A percentile compares a stretch with the other conserved stretches of the same genome.
These are phyloP conservation scores for Schmidtea mediterranea DNA, from an alignment of 1,140 invertebrate species.

Conservation along the genomic window DNA sequence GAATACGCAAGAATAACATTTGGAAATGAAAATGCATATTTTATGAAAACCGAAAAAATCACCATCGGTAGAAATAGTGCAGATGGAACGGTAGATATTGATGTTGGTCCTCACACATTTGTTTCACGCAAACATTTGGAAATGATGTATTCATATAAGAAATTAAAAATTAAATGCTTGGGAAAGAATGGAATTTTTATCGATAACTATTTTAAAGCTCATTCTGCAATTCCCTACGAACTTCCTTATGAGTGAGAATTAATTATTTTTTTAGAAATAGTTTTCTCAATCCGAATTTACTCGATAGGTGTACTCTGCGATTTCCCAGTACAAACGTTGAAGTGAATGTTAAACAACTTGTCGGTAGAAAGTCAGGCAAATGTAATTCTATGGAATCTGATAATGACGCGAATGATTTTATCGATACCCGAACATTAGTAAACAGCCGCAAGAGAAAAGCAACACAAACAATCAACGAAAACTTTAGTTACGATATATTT, in stretches of 20 bases:
- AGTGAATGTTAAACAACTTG: conserved; percentile 64
- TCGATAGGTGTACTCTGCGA: conserved; percentile 58
- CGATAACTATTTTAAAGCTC: background rate
- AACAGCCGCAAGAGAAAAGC: no score
- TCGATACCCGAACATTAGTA: no score
- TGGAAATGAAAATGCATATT: no score
- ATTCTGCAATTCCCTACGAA: background rate
- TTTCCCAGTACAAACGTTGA: conserved; percentile 90
- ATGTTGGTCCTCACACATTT: conserved; percentile 1
- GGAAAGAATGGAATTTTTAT: conserved; percentile 6
- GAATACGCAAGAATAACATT: no score
- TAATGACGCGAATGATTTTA: no score
- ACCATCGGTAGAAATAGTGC: conserved; percentile 2
- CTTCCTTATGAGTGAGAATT: background rate
- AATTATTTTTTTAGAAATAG: no score
- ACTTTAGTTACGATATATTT: no score
- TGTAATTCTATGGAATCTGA: no score
- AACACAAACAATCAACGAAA: no score
- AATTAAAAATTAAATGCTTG: conserved; percentile 2
- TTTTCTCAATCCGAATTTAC: no score
- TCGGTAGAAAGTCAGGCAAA: conserved; percentile 24
- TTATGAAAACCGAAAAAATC: background rate
- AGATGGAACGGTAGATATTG: background rate
- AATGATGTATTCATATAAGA: background rate
- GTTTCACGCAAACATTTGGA: conserved; percentile 2